A percentile compares a stretch with the other conserved stretches of the same genome.
Conservation (phyloP, 1,140 invertebrate genomes). For the Polyergus mexicanus region DNA sequence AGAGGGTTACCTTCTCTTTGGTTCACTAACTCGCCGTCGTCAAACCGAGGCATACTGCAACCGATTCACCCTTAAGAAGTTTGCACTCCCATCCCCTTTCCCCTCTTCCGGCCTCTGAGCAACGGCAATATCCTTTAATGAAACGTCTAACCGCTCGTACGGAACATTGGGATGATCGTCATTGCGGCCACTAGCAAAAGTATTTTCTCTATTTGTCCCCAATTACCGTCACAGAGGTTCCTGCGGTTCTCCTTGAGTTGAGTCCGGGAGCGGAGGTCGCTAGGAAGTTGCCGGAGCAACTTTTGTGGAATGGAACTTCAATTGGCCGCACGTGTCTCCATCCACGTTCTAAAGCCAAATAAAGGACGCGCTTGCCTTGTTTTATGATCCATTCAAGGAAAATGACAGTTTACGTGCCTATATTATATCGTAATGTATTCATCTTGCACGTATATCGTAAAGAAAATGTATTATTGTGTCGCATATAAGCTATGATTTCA, state of each 20-base stretch:
- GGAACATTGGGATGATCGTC: constrained; percentile 41
- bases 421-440: constrained; percentile 29
- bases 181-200: constrained; percentile 55
- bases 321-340: constrained; percentile 59
- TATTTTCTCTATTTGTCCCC: constrained; percentile 78
- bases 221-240: constrained; percentile 72
- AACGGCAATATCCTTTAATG: constrained; percentile 76
- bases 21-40: neutral
- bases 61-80: constrained; percentile 51
- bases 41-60: constrained; percentile 32
- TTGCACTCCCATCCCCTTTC: neutral
- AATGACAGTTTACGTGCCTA: constrained; percentile 47
- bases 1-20: constrained; percentile 29
- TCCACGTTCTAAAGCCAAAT: constrained; percentile 52
- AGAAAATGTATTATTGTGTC: neutral
- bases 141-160: constrained; percentile 72
- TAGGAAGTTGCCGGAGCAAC: constrained; percentile 57
- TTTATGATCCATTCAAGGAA: constrained; percentile 34
- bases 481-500: neutral
- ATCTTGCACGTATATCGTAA: neutral
- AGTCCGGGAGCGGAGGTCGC: constrained; percentile 48
- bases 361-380: constrained; percentile 46
- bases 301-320: constrained; percentile 72
- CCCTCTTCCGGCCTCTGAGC: neutral
- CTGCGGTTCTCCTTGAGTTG: constrained; percentile 51